Evolutionary conservation across 2,113 vertebrate genomes (phyloP), one percentile per base, ranked within the genome.

Genomic region (Notothenia coriiceps): DNA sequence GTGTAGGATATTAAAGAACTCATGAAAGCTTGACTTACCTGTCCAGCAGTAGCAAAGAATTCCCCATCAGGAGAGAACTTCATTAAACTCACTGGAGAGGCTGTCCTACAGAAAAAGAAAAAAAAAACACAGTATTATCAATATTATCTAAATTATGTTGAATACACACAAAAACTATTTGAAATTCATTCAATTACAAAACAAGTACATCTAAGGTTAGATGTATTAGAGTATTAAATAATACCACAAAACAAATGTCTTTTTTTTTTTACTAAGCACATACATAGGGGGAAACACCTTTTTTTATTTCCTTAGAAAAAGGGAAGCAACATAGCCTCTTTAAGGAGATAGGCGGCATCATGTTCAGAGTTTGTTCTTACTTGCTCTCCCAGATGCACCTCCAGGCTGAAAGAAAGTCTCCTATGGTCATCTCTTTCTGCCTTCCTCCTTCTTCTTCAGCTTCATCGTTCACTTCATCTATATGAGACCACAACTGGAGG

Each of bases 1-100:
- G 5, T 33, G 10, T 61, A 18, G 18, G 59, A 61, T 17, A 33
- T 59, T 59, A 61, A 17, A n/a, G 33, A 43, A 40, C 33, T 43
- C 22, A 49, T 40, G 25, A 10, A 33, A 60, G 15, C 0, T 12
- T 1, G 10, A 80, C 86, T 54, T 89, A 98, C 98, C 96, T 97
- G 97, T 59, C 98, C 98, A 79, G 97, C 96, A 66, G 98, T 99
- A 46, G 98, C 98, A 95, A 99, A 99, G 92, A 98, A 99, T 80
- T 99, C 97, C 73, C 98, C 98, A 50, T 98, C 97, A 57, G 97
- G 97, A 71, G 98, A 98, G 91, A 99, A 98, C 90, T 97, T 99
- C 94, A 99, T 97, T 85, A 99, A 95, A 86, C 94, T 95, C 79
- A 98, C 94, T 29, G 97, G 94, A 69, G 97, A 97, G 59, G 98